Evolutionary conservation across 2,113 vertebrate species (phyloP).

Genomic region (Leucoraja erinaceus): DNA sequence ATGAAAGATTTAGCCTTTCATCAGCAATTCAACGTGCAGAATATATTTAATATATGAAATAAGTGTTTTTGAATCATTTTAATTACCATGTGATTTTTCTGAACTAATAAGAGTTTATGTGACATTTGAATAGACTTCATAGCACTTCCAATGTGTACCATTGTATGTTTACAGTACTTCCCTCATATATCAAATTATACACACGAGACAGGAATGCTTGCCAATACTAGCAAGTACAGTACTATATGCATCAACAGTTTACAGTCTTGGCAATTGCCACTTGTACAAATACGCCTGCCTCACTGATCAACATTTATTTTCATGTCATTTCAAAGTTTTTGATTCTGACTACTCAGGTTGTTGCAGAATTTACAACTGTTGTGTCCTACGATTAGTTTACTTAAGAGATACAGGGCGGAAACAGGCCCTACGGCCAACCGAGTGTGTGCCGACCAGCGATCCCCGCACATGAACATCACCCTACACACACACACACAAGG

Average conservation of each 20-base stretch:
- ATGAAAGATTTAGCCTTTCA: not conserved
- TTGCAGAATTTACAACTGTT: not conserved
- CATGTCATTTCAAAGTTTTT: constrained; percentile 29
- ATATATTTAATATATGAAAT: not conserved
- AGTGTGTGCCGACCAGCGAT: no score
- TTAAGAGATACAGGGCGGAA: no score
- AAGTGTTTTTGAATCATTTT: not conserved
- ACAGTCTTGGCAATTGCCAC: not conserved
- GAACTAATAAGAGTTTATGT: constrained; percentile 4
- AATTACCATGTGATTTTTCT: not conserved
- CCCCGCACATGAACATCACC: no score
- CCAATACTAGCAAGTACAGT: not conserved
- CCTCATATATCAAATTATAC: constrained; percentile 1
- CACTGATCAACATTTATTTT: constrained; percentile 5
- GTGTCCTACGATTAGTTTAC: not conserved
- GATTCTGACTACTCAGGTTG: not conserved
- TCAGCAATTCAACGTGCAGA: not conserved
- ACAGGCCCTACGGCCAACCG: no score
- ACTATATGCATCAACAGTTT: constrained; percentile 3
- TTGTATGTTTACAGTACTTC: not conserved
- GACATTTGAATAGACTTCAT: not conserved
- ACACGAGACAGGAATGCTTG: constrained; percentile 19
- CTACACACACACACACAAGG: no score
- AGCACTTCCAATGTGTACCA: not conserved
- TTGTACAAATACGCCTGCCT: not conserved